phyloP scores from a whole-genome alignment of 2,113 vertebrate genomes.

The Crotophaga sulcirostris region DNA sequence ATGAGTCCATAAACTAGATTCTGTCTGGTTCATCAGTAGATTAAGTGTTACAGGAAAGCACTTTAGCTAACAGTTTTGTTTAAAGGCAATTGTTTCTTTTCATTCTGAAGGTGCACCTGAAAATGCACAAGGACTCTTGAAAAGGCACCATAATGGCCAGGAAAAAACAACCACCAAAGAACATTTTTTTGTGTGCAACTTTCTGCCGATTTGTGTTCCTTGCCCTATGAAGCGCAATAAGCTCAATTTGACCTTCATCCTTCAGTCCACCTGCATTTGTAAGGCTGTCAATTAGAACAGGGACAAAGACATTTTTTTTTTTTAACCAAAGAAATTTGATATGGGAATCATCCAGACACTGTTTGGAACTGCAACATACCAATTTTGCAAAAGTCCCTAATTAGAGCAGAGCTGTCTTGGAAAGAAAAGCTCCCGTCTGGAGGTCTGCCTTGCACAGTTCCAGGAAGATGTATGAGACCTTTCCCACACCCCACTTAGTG shows the following conservation, averaged over 20 bases:
- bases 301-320: background rate
- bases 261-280: constrained; percentile 52
- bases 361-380: constrained; percentile 24
- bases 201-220: background rate
- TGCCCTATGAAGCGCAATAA: background rate
- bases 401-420: constrained; percentile 50
- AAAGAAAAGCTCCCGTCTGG: constrained; percentile 52
- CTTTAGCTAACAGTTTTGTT: background rate
- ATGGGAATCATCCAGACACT: constrained; percentile 45
- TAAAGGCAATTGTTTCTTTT: background rate
- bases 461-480: constrained; percentile 36
- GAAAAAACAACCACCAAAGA: background rate
- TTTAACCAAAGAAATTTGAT: constrained; percentile 29
- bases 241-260: constrained; percentile 31
- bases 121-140: background rate
- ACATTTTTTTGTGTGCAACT: background rate
- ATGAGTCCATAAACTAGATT: background rate
- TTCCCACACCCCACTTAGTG: constrained; percentile 41
- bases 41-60: background rate
- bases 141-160: background rate
- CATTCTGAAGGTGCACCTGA: background rate
- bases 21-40: background rate
- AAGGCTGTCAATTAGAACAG: constrained; percentile 33
- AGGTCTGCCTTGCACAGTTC: constrained; percentile 23
- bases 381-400: constrained; percentile 51